Conservation (phyloP, 2,888 invertebrate genomes). For the Hypomecis punctinalis region DNA sequence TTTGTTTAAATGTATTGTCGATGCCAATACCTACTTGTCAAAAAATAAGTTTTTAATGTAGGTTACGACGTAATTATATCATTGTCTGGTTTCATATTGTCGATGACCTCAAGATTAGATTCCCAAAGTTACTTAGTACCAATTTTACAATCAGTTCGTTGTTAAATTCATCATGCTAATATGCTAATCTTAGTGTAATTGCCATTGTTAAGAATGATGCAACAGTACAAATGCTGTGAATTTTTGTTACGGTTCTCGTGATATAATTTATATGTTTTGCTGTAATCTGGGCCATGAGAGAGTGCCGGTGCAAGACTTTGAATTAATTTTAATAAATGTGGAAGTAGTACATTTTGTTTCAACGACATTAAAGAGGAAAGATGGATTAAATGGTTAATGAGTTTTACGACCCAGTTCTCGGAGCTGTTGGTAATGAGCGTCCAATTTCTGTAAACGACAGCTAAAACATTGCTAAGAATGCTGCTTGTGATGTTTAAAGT, state of each 20-base stretch:
- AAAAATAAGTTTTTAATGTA: neutral
- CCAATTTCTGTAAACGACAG: slow-evolving; percentile 10
- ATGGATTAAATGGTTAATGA: slow-evolving; percentile 28
- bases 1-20: neutral
- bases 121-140: slow-evolving; percentile 6
- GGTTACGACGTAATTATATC: slow-evolving; percentile 1
- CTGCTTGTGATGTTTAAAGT: neutral
- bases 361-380: slow-evolving; percentile 17
- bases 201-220: slow-evolving; percentile 46
- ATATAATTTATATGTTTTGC: slow-evolving; percentile 46
- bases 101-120: slow-evolving; percentile 10
- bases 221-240: slow-evolving; percentile 43
- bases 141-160: slow-evolving; percentile 14
- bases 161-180: slow-evolving; percentile 25
- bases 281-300: slow-evolving; percentile 47
- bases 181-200: slow-evolving; percentile 25
- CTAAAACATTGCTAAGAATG: slow-evolving; percentile 11
- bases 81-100: slow-evolving; percentile 5
- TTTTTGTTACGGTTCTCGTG: slow-evolving; percentile 43
- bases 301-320: slow-evolving; percentile 42
- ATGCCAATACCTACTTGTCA: neutral
- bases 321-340: slow-evolving; percentile 35
- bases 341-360: slow-evolving; percentile 25
- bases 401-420: slow-evolving; percentile 23
- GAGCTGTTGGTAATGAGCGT: slow-evolving; percentile 17